Evolutionary conservation across 1,140 invertebrate genomes (phyloP), one percentile per base, ranked within the genome.

Genomic region (Pseudachorutes palmiensis): DNA sequence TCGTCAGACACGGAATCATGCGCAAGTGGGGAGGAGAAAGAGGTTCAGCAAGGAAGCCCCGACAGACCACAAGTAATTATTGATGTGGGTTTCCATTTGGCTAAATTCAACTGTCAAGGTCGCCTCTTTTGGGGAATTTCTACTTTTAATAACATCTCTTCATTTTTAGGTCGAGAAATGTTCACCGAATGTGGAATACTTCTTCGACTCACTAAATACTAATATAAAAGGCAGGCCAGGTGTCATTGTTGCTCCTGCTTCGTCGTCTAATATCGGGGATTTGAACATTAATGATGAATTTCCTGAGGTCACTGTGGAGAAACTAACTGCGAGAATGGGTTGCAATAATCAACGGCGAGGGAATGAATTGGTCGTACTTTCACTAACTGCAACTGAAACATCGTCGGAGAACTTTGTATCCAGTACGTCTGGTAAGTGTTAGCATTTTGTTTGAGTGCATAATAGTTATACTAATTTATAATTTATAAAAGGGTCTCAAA

Each of bases 371-470:
- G 12, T 55, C n/a, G n/a, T n/a, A n/a, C n/a, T n/a, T n/a, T n/a
- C n/a, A n/a, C n/a, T n/a, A n/a, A n/a, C n/a, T n/a, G n/a, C n/a
- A n/a, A n/a, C n/a, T n/a, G n/a, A n/a, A n/a, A n/a, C n/a, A n/a
- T n/a, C n/a, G n/a, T n/a, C n/a, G n/a, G 51, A 55, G 24, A 55
- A 55, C 24, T 55, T 55, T 9, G 51, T 55, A 3, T 55, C 51
- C 12, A 55, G 51, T 26, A 55, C 51, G 14, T 55, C 51, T 55
- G 51, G 51, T 55, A 55, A 55, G 51, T 12, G 36, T 41, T n/a
- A n/a, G n/a, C n/a, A 12, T 12, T 45, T 45, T 45, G 19, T 45
- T 45, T n/a, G n/a, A n/a, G n/a, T n/a, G n/a, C n/a, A 45, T 19
- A 45, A 45, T 45, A 45, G 19, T 45, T 12, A 12, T 45, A 12